Percentiles rank a stretch among this genome's conserved stretches.
These are phyloP conservation scores for Eretmocerus hayati DNA, from an alignment of 2,888 invertebrate species.

Conservation along the genomic window DNA sequence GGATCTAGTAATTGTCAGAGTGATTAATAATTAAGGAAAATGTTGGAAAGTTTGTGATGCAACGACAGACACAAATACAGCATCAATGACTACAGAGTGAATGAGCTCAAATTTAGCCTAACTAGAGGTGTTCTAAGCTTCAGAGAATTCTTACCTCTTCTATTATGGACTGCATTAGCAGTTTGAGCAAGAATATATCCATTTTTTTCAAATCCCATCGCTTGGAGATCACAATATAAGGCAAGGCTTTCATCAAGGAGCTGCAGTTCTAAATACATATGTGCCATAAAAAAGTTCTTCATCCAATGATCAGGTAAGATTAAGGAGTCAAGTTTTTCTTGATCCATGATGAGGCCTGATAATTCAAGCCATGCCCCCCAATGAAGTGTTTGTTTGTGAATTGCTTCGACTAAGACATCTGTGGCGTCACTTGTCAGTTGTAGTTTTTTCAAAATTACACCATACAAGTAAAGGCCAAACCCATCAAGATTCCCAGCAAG, in stretches of 20 bases:
- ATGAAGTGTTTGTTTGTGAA: slow-evolving; percentile 72
- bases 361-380: slow-evolving; percentile 97
- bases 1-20: too few relatives aligned
- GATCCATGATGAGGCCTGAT: slow-evolving; percentile 74
- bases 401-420: slow-evolving; percentile 70
- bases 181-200: slow-evolving; percentile 87
- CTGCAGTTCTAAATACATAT: slow-evolving; percentile 83
- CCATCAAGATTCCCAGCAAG: slow-evolving; percentile 68
- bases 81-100: too few relatives aligned
- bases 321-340: slow-evolving; percentile 63
- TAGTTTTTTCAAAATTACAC: slow-evolving; percentile 80
- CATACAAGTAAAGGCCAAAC: slow-evolving; percentile 81
- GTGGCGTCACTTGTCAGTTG: slow-evolving; percentile 74
- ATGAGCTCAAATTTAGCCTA: too few relatives aligned
- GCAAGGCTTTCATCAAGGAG: slow-evolving; percentile 83
- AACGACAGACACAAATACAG: too few relatives aligned
- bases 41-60: too few relatives aligned
- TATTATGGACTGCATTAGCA: slow-evolving; percentile 87
- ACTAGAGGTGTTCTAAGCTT: too few relatives aligned
- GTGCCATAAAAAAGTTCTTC: slow-evolving; percentile 84
- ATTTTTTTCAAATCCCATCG: slow-evolving; percentile 78
- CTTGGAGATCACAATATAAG: slow-evolving; percentile 68
- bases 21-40: too few relatives aligned
- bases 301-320: slow-evolving; percentile 87
- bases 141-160: slow-evolving; percentile 67